Conservation (phyloP, 2,888 invertebrate species). For the Mermis nigrescens region DNA sequence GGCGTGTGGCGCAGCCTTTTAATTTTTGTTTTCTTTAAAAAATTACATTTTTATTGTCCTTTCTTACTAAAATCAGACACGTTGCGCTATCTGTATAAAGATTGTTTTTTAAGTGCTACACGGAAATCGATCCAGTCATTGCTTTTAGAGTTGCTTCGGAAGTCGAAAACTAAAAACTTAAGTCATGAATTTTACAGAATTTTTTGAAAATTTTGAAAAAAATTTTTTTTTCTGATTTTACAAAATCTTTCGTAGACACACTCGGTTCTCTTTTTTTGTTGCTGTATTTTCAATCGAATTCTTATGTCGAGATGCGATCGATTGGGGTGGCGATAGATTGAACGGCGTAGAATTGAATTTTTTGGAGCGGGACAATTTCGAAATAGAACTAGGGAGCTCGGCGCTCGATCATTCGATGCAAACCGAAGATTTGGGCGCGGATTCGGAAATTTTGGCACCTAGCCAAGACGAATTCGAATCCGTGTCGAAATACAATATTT, state of each 20-base stretch:
- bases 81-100: too few relatives aligned
- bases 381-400: constrained; percentile 20
- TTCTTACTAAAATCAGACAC: too few relatives aligned
- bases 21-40: too few relatives aligned
- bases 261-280: background rate
- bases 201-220: too few relatives aligned
- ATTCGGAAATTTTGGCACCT: background rate
- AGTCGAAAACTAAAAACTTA: too few relatives aligned
- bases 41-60: too few relatives aligned
- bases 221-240: background rate
- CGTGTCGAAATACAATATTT: constrained; percentile 53
- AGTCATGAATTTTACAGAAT: background rate
- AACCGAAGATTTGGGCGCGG: background rate
- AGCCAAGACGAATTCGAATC: constrained; percentile 45
- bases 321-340: background rate
- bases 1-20: too few relatives aligned
- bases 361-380: constrained; percentile 15
- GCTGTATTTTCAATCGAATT: background rate
- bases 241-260: background rate
- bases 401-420: constrained; percentile 18
- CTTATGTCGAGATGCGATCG: background rate
- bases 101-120: too few relatives aligned
- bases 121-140: too few relatives aligned
- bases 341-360: constrained; percentile 1
- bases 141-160: too few relatives aligned